phyloP scores from a whole-genome alignment of 2,113 vertebrate genomes.

The Spea bombifrons region DNA sequence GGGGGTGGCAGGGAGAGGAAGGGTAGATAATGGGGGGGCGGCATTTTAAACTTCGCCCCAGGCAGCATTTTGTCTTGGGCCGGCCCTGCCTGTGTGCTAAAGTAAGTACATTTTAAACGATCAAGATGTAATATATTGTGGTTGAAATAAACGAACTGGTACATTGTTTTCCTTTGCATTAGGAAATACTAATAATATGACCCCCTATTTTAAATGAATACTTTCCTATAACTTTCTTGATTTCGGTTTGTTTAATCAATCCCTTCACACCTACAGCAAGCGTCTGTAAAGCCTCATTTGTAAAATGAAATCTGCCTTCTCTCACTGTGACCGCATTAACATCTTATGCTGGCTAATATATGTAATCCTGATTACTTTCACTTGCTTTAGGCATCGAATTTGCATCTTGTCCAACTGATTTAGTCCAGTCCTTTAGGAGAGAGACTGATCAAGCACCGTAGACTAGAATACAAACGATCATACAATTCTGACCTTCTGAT shows the following conservation, averaged over 20 bases:
- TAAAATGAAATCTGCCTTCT: constrained; percentile 21
- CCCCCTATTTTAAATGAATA: neutral
- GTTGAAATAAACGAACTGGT: no score
- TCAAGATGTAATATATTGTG: no score
- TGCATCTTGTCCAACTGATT: constrained; percentile 42
- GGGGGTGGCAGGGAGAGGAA: no score
- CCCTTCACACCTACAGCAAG: constrained; percentile 2
- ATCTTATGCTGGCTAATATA: constrained; percentile 38
- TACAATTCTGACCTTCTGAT: constrained; percentile 17
- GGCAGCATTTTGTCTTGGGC: no score
- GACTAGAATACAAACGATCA: constrained; percentile 33
- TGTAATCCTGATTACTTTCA: constrained; percentile 31
- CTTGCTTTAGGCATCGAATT: constrained; percentile 37
- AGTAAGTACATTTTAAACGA: no score
- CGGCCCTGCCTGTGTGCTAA: no score
- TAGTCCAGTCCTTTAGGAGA: constrained; percentile 36
- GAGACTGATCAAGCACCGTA: constrained; percentile 21
- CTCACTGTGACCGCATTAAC: constrained; percentile 39
- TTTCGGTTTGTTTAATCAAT: constrained; percentile 5
- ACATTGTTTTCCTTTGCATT: no score
- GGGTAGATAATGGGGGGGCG: no score
- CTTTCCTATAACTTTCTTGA: neutral
- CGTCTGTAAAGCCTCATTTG: constrained; percentile 36
- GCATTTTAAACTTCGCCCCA: no score
- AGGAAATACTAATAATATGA: no score